phyloP scores from a whole-genome alignment of 2,888 invertebrate species.

The Apodemia hepburni region DNA sequence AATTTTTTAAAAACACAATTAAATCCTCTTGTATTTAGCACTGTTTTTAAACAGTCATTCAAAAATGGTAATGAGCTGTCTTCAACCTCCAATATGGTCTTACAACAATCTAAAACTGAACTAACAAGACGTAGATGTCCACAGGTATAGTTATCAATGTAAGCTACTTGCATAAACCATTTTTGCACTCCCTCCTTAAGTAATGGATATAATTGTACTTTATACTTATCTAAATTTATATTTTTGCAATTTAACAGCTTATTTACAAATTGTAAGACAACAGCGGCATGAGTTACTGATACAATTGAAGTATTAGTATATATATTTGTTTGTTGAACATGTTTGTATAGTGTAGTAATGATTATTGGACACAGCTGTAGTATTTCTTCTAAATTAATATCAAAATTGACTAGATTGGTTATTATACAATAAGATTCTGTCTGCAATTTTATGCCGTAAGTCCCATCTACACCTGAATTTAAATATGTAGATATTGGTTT shows the following conservation, averaged over 20 bases:
- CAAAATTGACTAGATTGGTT: constrained; percentile 76
- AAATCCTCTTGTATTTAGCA: constrained; percentile 70
- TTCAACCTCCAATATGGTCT: constrained; percentile 50
- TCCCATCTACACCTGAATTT: constrained; percentile 70
- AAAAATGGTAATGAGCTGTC: constrained; percentile 49
- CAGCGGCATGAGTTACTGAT: constrained; percentile 80
- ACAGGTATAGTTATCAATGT: constrained; percentile 60
- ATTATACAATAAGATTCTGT: constrained; percentile 82
- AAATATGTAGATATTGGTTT: constrained; percentile 78
- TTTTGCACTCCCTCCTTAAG: constrained; percentile 65
- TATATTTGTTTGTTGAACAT: constrained; percentile 78
- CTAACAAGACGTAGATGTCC: constrained; percentile 61
- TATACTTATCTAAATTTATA: constrained; percentile 44
- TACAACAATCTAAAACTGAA: constrained; percentile 59
- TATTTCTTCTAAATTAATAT: constrained; percentile 66
- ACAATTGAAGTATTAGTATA: constrained; percentile 63
- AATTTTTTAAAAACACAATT: constrained; percentile 57
- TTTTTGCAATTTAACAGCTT: constrained; percentile 45
- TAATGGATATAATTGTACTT: constrained; percentile 58
- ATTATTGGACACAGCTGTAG: constrained; percentile 76
- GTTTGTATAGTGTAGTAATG: constrained; percentile 77
- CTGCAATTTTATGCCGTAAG: constrained; percentile 79
- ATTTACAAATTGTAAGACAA: constrained; percentile 70
- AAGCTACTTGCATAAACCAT: constrained; percentile 68
- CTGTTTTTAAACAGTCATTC: constrained; percentile 45